A percentile compares a stretch with the other conserved stretches of the same genome.
Conservation (phyloP, 2,113 vertebrate genomes). For the Equus quagga region DNA sequence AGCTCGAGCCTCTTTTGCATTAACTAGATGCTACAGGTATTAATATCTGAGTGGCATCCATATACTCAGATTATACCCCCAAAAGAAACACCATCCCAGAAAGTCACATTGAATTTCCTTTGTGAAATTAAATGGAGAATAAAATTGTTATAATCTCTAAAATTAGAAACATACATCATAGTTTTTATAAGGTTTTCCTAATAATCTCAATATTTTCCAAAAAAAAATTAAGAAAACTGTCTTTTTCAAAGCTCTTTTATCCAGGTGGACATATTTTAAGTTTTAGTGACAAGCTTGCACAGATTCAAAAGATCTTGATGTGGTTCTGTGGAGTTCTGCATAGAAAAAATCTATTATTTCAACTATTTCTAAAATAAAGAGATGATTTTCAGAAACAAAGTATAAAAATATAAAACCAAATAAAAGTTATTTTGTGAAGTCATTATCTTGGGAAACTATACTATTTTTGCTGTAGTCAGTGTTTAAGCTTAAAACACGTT, state of each 20-base stretch:
- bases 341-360: not conserved
- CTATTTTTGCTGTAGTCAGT: not conserved
- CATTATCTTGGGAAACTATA: conserved; percentile 15
- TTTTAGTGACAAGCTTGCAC: not conserved
- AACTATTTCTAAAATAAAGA: conserved; percentile 39
- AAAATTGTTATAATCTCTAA: conserved; percentile 29
- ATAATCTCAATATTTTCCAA: not conserved
- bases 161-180: conserved; percentile 8
- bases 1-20: not conserved
- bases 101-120: not conserved
- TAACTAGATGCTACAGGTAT: not conserved
- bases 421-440: not conserved
- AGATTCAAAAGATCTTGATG: conserved; percentile 7
- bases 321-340: not conserved
- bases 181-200: not conserved
- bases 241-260: not conserved
- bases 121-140: not conserved
- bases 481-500: not conserved
- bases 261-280: not conserved
- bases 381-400: not conserved
- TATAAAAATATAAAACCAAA: not conserved
- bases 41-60: not conserved
- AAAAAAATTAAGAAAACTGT: not conserved
- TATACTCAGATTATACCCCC: not conserved
- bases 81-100: not conserved